Base-by-base conservation (phyloP, 2,113 vertebrate genomes). In the Siniperca chuatsi region DNA sequence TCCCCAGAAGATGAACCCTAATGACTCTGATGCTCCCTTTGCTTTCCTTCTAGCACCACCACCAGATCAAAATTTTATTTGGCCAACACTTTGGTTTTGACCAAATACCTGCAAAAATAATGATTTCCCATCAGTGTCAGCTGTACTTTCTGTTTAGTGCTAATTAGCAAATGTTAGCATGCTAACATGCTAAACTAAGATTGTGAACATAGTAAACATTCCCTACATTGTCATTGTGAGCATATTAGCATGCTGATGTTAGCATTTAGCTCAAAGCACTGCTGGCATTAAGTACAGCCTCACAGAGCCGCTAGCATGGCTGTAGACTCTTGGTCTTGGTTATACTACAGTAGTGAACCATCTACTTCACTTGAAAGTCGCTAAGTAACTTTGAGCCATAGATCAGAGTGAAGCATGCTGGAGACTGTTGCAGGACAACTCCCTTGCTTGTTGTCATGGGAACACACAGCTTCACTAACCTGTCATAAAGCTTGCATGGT, bases 401-500 rank as follows among this genome's bases (percentile, higher is more conserved):
- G 71, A 50, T 82, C 65, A 81, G 67, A 70, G 85, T 62, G 23
- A 55, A 25, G 67, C 69, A 57, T 93, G 88, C 90, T 92, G 91
- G 87, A 92, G 91, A 84, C 83, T 5, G 40, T 48, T 69, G 61
- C 69, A 82, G 57, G 68, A 68, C 15, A 0, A 6, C 40, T 33
- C 33, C 68, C 42, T 60, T 46, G 78, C 68, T 57, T 70, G 57
- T 85, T 74, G 79, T 81, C 64, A 66, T 61, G 42, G 23, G 4
- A 25, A 55, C 82, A 44, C 85, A 79, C 70, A 60, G 61, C 80
- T 52, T 87, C 75, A 90, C 60, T 94, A 93, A 95, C 93, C 69
- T 60, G 2, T 75, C 86, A 85, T 72, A 50, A 48, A 72, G 75
- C 84, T 87, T 92, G 95, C 95, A 95, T 93, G 92, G 79, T 85